These are phyloP conservation scores for Gobionotothen gibberifrons DNA, from an alignment of 2,797 vertebrate genomes.

Conservation along the genomic window DNA sequence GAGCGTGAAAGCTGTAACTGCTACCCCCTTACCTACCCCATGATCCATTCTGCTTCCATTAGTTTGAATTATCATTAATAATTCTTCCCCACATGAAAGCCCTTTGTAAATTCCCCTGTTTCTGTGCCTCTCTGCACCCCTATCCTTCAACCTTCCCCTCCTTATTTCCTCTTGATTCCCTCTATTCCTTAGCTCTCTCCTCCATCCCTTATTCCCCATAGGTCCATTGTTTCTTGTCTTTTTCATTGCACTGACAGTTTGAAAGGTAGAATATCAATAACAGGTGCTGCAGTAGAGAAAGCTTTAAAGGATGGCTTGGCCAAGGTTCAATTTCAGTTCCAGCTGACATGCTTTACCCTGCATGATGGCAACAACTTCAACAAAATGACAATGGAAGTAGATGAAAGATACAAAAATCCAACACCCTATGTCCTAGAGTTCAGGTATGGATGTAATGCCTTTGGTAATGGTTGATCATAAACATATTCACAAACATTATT, in stretches of 20 bases:
- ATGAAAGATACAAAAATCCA: conserved; percentile 4
- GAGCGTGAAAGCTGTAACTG: conserved; percentile 7
- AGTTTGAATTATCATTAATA: conserved; percentile 28
- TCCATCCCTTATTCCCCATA: conserved; percentile 26
- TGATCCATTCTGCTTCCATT: conserved; percentile 31
- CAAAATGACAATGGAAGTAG: conserved; percentile 13
- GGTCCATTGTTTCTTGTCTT: conserved; percentile 7
- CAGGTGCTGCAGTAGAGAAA: conserved; percentile 5
- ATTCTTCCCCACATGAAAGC: conserved; percentile 38
- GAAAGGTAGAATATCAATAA: conserved; percentile 23
- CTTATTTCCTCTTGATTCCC: conserved; percentile 10
- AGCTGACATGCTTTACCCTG: conserved; percentile 14
- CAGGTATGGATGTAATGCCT: background rate
- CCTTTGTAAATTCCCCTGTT: background rate
- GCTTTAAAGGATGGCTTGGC: conserved; percentile 16
- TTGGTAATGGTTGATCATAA: background rate
- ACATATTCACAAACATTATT: background rate
- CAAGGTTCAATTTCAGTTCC: conserved; percentile 21
- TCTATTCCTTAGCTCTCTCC: conserved; percentile 18
- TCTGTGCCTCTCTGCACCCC: background rate
- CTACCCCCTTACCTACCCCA: conserved; percentile 14
- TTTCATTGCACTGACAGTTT: conserved; percentile 32
- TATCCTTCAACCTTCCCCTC: background rate
- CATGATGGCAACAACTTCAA: conserved; percentile 18
- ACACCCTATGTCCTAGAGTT: background rate